Conservation (phyloP, 1,140 invertebrate genomes). For the Akabosia matsudoensis region DNA sequence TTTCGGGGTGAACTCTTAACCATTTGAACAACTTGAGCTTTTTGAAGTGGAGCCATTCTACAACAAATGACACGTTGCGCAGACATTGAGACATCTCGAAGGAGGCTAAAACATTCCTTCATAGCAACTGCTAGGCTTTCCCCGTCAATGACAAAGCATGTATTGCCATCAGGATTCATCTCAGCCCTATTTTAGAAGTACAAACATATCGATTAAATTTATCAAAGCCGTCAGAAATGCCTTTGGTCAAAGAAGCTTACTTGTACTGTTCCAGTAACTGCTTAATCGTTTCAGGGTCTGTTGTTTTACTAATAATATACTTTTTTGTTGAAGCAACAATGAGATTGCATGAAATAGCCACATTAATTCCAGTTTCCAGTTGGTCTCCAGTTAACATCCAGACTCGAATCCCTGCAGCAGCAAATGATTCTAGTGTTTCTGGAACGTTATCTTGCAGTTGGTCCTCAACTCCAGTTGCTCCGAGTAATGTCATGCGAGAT, state of each 20-base stretch:
- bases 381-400: conserved; percentile 72
- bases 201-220: no score
- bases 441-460: conserved; percentile 74
- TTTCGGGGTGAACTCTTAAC: conserved; percentile 60
- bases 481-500: conserved; percentile 64
- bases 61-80: conserved; percentile 72
- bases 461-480: conserved; percentile 80
- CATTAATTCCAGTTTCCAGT: conserved; percentile 74
- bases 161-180: neutral
- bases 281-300: conserved; percentile 47
- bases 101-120: conserved; percentile 52
- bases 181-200: no score
- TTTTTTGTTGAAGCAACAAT: conserved; percentile 63
- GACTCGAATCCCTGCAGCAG: conserved; percentile 58
- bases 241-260: neutral
- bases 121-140: conserved; percentile 58
- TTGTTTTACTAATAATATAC: conserved; percentile 58
- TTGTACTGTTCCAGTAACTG: conserved; percentile 5
- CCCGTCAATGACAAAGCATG: conserved; percentile 51
- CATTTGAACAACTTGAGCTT: conserved; percentile 68
- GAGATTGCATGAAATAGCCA: conserved; percentile 69
- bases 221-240: no score
- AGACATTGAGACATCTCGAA: conserved; percentile 59
- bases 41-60: conserved; percentile 76
- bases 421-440: conserved; percentile 68